Evolutionary conservation across 2,797 vertebrate genomes (phyloP).

Genomic region (Acrocephalus scirpaceus): DNA sequence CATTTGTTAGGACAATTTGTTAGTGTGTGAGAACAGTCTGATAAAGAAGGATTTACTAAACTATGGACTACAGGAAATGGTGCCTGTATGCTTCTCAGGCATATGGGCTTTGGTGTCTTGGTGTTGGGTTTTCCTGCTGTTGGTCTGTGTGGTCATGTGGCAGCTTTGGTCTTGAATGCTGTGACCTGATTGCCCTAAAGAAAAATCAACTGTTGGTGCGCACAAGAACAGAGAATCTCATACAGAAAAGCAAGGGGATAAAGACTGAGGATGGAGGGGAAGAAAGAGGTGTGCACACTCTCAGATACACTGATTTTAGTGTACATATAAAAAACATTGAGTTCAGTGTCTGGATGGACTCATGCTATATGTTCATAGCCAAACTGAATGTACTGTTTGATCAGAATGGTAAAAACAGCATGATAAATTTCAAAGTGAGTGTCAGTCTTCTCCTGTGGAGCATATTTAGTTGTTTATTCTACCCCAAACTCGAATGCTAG

Average conservation of each 20-base stretch:
- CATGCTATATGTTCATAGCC: neutral
- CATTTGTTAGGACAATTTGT: neutral
- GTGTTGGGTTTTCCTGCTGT: neutral
- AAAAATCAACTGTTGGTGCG: neutral
- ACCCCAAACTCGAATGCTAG: accelerated
- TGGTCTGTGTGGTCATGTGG: neutral
- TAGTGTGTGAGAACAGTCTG: neutral
- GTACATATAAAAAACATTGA: neutral
- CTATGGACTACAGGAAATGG: neutral
- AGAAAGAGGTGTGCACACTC: neutral
- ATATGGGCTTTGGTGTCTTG: neutral
- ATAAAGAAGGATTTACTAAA: neutral
- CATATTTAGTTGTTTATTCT: neutral
- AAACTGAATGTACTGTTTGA: neutral
- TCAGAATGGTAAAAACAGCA: neutral
- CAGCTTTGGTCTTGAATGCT: neutral
- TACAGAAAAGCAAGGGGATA: neutral
- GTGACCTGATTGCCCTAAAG: neutral
- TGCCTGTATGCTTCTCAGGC: neutral
- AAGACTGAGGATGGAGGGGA: neutral
- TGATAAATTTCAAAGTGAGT: neutral
- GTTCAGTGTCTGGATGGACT: neutral
- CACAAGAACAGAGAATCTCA: neutral
- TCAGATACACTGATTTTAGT: neutral
- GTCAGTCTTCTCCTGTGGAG: neutral